Percentiles rank a stretch among this genome's conserved stretches.
Conservation (phyloP, 2,113 vertebrate species). For the Xenopus borealis region DNA sequence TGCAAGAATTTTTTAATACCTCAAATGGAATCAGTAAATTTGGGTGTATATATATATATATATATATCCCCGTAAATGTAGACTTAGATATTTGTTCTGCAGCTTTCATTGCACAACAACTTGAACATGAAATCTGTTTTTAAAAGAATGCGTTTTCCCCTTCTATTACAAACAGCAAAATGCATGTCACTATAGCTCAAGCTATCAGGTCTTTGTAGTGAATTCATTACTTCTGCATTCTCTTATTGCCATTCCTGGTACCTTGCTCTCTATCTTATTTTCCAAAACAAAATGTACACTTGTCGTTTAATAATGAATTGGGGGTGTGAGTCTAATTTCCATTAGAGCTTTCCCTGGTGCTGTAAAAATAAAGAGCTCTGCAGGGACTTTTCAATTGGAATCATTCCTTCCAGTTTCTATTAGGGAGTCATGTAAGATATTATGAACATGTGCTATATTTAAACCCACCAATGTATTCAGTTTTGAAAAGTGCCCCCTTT, state of each 20-base stretch:
- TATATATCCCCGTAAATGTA: no score
- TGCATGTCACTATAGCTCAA: neutral
- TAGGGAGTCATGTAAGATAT: slow-evolving; percentile 13
- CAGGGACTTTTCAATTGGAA: slow-evolving; percentile 19
- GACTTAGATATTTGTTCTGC: no score
- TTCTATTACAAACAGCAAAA: neutral
- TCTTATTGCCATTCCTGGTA: neutral
- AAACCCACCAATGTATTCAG: slow-evolving; percentile 37
- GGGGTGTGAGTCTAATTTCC: neutral
- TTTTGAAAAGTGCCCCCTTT: slow-evolving; percentile 51
- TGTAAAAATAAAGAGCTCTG: neutral
- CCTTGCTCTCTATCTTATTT: neutral
- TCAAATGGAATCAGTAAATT: no score
- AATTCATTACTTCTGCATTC: neutral
- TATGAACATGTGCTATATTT: slow-evolving; percentile 27
- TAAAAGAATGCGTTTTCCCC: no score
- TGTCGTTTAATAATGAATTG: neutral
- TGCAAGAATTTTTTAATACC: no score
- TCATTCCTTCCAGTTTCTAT: slow-evolving; percentile 1
- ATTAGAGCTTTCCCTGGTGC: neutral
- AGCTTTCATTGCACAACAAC: no score
- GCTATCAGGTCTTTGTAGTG: neutral
- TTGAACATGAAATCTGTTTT: no score
- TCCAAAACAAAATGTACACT: slow-evolving; percentile 7
- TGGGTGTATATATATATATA: no score